Evolutionary conservation across 2,113 vertebrate species (phyloP), one percentile per base, ranked within the genome.

Genomic region (Plotosus lineatus): DNA sequence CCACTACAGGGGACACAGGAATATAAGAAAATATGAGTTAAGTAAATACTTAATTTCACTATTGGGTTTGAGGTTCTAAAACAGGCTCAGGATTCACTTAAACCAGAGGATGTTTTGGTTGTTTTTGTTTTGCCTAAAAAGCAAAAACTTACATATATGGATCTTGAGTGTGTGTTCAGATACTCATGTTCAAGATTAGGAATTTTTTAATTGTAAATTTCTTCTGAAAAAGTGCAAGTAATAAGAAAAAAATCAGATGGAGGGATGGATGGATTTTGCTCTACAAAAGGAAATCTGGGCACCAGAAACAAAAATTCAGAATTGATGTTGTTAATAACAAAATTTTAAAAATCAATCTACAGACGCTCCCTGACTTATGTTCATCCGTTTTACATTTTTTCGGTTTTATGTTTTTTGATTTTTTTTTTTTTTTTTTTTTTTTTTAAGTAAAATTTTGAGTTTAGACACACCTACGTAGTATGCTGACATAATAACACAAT

Each of bases 31-130:
- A 82, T 85, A 90, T 90, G 87, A 90, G 89, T 93, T 93, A 92
- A 92, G 91, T 91, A 92, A 93, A 93, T 93, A 89, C 93, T 93
- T 92, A 82, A 91, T 77, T 91, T 92, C 78, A 87, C 86, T 80
- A 69, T 77, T 85, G 82, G 53, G 82, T 68, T 61, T 78, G 75
- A 84, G 84, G 86, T 84, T 82, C 72, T 68, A 71, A 77, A 83
- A 74, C 71, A 80, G 48, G 46, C 26, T 50, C 28, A 75, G 83
- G 77, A 84, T 85, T 83, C 86, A 86, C 79, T 82, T 77, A 75
- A 77, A 82, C 56, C 7, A 85, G 76, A 81, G 14, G 26, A 55
- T 12, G 76, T 23, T 55, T 38, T 56, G 9, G n/a, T n/a, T n/a
- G n/a, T n/a, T n/a, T 36, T 38, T 36, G 6, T 33, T 73, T 14